Percentiles rank a stretch among this genome's conserved stretches.
phyloP scores from a whole-genome alignment of 2,113 vertebrate genomes.

The Brachyistius frenatus region DNA sequence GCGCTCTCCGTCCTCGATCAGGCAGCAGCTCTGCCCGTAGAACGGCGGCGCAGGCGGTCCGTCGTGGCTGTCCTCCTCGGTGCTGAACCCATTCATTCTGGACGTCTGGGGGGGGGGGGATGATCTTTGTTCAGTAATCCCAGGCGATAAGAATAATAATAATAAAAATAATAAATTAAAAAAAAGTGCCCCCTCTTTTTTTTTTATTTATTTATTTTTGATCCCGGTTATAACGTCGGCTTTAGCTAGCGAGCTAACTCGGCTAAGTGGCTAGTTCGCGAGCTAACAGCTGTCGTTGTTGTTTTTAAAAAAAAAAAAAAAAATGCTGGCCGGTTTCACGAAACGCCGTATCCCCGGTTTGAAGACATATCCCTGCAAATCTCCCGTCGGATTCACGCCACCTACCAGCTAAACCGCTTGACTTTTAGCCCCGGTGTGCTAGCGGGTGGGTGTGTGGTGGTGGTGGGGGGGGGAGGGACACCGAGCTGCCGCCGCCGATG shows the following conservation, averaged over 20 bases:
- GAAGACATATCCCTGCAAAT: constrained; percentile 13
- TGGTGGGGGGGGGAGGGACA: too few species aligned
- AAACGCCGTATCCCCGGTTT: not conserved
- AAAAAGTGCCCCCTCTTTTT: not conserved
- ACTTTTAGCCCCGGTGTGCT: too few species aligned
- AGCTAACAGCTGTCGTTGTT: not conserved
- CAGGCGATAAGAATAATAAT: too few species aligned
- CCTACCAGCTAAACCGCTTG: too few species aligned
- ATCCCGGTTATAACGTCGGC: constrained; percentile 18
- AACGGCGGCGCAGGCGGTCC: constrained; percentile 90
- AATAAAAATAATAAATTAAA: not conserved
- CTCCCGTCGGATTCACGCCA: not conserved
- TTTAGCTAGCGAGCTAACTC: constrained; percentile 36
- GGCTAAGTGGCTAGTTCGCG: not conserved
- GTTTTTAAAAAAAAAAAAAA: too few species aligned
- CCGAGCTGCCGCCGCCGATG: constrained; percentile 45
- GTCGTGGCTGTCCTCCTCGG: constrained; percentile 96
- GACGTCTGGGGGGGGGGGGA: rapidly evolving
- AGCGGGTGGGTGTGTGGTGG: too few species aligned
- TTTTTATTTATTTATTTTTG: too few species aligned
- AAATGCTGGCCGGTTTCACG: not conserved
- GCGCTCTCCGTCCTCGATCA: constrained; percentile 96
- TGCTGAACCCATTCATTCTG: constrained; percentile 97
- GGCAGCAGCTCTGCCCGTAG: constrained; percentile 96
- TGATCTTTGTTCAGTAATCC: too few species aligned